These are phyloP conservation scores for Neogale vison DNA, from an alignment of 2,113 vertebrate species.

Conservation along the genomic window DNA sequence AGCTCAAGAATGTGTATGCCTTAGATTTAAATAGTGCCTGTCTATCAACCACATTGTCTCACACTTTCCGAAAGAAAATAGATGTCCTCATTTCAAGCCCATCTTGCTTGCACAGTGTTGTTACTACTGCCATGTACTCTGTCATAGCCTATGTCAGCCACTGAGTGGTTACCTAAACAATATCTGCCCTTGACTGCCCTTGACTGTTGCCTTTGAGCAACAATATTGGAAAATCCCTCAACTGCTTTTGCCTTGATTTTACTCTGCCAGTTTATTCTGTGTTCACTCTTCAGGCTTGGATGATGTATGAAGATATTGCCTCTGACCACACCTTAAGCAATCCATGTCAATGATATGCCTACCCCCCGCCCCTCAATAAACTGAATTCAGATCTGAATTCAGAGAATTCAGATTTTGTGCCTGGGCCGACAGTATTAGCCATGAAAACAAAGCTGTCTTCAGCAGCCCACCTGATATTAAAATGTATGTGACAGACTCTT, in stretches of 20 bases:
- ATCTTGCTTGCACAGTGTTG: neutral
- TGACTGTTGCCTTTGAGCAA: neutral
- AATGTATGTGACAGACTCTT: constrained; percentile 58
- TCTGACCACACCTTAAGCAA: neutral
- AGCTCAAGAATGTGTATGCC: neutral
- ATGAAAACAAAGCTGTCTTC: constrained; percentile 53
- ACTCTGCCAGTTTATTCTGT: neutral
- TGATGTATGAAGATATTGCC: neutral
- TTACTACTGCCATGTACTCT: neutral
- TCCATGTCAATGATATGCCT: neutral
- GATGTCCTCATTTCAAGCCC: constrained; percentile 47
- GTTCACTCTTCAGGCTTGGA: neutral
- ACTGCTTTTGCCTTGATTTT: neutral
- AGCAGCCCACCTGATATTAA: constrained; percentile 33
- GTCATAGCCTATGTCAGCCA: neutral
- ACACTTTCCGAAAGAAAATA: constrained; percentile 40
- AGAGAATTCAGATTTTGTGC: neutral
- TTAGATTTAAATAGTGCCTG: constrained; percentile 42
- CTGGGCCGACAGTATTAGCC: neutral
- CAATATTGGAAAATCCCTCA: neutral
- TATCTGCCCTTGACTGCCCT: constrained; percentile 24
- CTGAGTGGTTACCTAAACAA: constrained; percentile 52
- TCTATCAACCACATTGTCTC: constrained; percentile 44
- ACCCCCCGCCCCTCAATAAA: neutral
- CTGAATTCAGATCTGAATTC: neutral